Evolutionary conservation across 2,797 vertebrate species (phyloP).

Genomic region (Sebastes matsubarae): DNA sequence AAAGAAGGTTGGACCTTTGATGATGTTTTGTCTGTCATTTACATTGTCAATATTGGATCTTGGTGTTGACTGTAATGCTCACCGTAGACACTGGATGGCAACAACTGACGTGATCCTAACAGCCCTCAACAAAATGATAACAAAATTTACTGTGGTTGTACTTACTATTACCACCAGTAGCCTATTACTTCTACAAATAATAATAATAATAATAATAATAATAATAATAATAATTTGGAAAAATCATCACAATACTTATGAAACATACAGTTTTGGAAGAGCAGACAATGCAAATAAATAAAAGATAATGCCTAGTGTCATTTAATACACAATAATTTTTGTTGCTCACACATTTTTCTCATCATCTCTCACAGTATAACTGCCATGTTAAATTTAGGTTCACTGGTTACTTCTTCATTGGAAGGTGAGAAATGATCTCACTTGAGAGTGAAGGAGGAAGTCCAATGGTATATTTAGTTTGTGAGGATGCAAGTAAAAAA

Average conservation of each 20-base stretch:
- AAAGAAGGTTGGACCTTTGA: background rate
- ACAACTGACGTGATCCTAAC: background rate
- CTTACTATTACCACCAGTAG: background rate
- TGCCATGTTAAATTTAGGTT: rapidly evolving
- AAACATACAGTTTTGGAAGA: background rate
- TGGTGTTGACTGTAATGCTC: background rate
- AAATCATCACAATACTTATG: background rate
- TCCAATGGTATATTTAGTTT: background rate
- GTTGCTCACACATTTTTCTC: background rate
- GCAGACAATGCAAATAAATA: background rate
- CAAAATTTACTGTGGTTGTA: background rate
- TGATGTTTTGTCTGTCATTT: background rate
- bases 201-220: background rate
- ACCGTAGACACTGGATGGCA: background rate
- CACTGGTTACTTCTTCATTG: background rate
- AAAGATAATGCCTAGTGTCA: background rate
- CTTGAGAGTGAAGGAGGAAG: background rate
- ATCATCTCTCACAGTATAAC: background rate
- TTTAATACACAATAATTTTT: background rate
- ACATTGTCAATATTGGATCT: background rate
- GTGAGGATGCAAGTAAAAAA: background rate
- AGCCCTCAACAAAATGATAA: too few relatives aligned
- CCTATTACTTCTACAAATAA: background rate
- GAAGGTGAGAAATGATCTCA: background rate
- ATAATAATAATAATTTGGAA: background rate